Conservation (phyloP, 2,797 vertebrate species). For the Melanotaenia trifasciata region DNA sequence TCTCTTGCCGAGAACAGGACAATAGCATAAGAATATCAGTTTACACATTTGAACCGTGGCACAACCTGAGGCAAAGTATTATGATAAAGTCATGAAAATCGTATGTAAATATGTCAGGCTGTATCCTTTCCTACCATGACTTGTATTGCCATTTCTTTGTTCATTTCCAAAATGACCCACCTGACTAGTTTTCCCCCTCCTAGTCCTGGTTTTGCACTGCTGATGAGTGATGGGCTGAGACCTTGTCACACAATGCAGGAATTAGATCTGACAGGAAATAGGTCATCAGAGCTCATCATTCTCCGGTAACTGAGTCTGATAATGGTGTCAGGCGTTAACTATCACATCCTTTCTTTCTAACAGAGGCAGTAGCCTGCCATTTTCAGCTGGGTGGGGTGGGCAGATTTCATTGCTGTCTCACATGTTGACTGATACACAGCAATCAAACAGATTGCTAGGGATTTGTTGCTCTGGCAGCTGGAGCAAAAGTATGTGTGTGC, state of each 20-base stretch:
- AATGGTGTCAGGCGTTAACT: slow-evolving; percentile 58
- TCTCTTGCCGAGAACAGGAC: slow-evolving; percentile 41
- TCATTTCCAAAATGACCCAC: slow-evolving; percentile 64
- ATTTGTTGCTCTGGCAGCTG: slow-evolving; percentile 48
- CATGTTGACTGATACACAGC: slow-evolving; percentile 49
- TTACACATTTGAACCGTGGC: slow-evolving; percentile 63
- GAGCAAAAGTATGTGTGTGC: slow-evolving; percentile 39
- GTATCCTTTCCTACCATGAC: slow-evolving; percentile 50
- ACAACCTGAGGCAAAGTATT: slow-evolving; percentile 53
- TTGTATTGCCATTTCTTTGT: slow-evolving; percentile 68
- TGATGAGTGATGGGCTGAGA: slow-evolving; percentile 46
- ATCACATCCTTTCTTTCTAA: slow-evolving; percentile 37
- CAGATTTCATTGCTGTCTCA: slow-evolving; percentile 50
- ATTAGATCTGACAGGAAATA: slow-evolving; percentile 70
- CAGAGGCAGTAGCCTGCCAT: slow-evolving; percentile 31
- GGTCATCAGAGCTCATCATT: slow-evolving; percentile 62
- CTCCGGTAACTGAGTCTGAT: slow-evolving; percentile 60
- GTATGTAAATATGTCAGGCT: slow-evolving; percentile 59
- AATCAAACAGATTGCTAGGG: slow-evolving; percentile 36
- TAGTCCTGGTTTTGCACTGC: slow-evolving; percentile 45
- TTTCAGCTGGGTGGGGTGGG: slow-evolving; percentile 16
- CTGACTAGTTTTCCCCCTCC: slow-evolving; percentile 42
- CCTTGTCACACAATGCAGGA: slow-evolving; percentile 61
- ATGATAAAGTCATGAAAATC: slow-evolving; percentile 59
- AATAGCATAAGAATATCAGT: slow-evolving; percentile 55